Evolutionary conservation across 2,113 vertebrate species (phyloP).

Genomic region (Lucifuga dentata): DNA sequence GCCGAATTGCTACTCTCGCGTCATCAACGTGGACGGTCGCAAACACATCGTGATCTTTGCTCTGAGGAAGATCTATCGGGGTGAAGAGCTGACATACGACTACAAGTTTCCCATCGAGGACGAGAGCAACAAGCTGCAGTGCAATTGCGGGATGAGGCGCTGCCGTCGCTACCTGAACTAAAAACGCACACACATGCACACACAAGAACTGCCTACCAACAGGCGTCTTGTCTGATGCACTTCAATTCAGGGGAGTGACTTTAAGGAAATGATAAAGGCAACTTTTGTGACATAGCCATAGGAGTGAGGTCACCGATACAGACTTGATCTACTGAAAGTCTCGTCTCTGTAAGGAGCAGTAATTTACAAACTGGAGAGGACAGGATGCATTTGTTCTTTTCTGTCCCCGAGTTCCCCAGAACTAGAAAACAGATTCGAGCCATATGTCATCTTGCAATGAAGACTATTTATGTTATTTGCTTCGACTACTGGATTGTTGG

Average conservation of each 20-base stretch:
- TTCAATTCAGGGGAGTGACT: constrained; percentile 17
- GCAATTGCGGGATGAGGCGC: constrained; percentile 89
- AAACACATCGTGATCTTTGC: constrained; percentile 96
- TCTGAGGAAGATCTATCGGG: constrained; percentile 89
- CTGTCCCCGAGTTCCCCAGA: constrained; percentile 9
- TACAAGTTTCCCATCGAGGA: constrained; percentile 96
- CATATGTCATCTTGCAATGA: constrained; percentile 36
- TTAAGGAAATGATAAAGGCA: not conserved
- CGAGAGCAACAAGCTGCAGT: constrained; percentile 89
- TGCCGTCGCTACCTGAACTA: constrained; percentile 92
- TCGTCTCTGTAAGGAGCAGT: constrained; percentile 7
- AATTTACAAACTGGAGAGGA: constrained; percentile 26
- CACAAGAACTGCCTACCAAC: no score
- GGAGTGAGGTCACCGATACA: constrained; percentile 6
- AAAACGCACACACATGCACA: not conserved
- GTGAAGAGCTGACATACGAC: constrained; percentile 94
- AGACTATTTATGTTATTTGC: constrained; percentile 41
- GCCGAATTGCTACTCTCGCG: constrained; percentile 93
- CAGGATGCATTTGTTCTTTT: not conserved
- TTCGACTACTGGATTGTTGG: constrained; percentile 15
- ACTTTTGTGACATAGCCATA: constrained; percentile 5
- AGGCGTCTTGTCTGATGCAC: constrained; percentile 38
- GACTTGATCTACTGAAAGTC: constrained; percentile 24
- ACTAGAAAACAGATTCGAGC: constrained; percentile 44
- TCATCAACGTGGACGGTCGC: constrained; percentile 93